These are phyloP conservation scores for Drosophila nigromelanica DNA, from an alignment of 1,140 invertebrate genomes.

Conservation along the genomic window DNA sequence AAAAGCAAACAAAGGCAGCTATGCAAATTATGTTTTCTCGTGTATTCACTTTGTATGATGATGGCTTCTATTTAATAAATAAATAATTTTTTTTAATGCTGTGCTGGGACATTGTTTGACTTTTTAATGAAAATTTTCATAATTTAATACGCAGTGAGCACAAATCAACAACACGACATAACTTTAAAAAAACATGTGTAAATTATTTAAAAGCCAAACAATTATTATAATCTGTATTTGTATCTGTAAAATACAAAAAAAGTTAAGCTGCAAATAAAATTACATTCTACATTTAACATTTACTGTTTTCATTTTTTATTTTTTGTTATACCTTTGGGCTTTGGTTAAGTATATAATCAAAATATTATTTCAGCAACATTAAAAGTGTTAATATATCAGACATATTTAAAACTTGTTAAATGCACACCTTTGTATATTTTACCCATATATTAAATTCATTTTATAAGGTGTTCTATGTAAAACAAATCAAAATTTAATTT, in stretches of 20 bases:
- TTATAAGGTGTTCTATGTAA: too few species aligned
- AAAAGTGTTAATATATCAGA: neutral
- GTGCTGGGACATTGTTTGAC: conserved; percentile 58
- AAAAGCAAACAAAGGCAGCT: conserved; percentile 34
- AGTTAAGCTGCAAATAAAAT: conserved; percentile 6
- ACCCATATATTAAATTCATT: too few species aligned
- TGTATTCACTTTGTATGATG: conserved; percentile 14
- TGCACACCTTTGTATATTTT: neutral
- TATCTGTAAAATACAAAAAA: conserved; percentile 12
- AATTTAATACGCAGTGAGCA: conserved; percentile 49
- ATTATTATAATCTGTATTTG: conserved; percentile 44
- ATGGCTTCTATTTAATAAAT: conserved; percentile 30
- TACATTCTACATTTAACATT: conserved; percentile 7
- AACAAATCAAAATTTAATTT: too few species aligned
- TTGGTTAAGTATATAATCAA: neutral
- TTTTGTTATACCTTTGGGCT: neutral
- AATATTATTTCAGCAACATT: neutral
- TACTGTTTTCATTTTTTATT: conserved; percentile 11
- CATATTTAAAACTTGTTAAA: neutral
- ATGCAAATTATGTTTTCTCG: conserved; percentile 61
- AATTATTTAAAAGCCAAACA: conserved; percentile 47
- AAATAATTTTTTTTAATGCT: conserved; percentile 23
- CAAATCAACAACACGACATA: conserved; percentile 38
- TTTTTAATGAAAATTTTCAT: conserved; percentile 78
- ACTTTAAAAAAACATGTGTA: conserved; percentile 38